A percentile compares a stretch with the other conserved stretches of the same genome.
Conservation (phyloP, 2,113 vertebrate species). For the Leptodactylus fuscus region DNA sequence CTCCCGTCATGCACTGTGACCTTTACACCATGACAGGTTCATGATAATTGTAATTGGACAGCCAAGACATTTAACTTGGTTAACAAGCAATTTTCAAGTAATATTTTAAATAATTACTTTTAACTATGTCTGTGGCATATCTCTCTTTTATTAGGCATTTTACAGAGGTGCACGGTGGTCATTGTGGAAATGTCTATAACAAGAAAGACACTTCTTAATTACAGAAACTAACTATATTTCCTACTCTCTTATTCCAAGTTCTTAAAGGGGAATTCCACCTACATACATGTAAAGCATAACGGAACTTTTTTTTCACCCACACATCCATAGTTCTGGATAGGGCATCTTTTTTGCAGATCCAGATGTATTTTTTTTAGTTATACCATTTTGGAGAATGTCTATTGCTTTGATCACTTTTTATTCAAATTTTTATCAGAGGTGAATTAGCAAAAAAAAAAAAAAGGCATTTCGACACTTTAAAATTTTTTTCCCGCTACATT, state of each 20-base stretch:
- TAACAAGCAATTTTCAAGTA: constrained; percentile 12
- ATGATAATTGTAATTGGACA: constrained; percentile 21
- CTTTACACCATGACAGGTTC: constrained; percentile 19
- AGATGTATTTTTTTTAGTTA: no score
- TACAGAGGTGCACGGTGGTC: not conserved
- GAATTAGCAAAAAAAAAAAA: no score
- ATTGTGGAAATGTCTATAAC: not conserved
- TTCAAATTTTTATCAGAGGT: no score
- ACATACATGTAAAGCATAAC: no score
- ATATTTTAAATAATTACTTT: constrained; percentile 29
- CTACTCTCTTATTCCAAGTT: not conserved
- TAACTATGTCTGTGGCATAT: not conserved
- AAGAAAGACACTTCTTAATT: not conserved
- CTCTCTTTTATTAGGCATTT: not conserved
- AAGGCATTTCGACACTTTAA: no score
- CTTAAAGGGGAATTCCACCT: no score
- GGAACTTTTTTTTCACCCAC: no score
- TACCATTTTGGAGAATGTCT: no score
- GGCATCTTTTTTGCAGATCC: no score
- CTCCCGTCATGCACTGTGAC: constrained; percentile 8
- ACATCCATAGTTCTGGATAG: no score
- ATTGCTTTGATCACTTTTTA: no score
- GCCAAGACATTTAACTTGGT: constrained; percentile 13
- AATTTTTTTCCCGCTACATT: no score
- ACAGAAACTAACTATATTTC: not conserved